phyloP scores from a whole-genome alignment of 2,888 invertebrate genomes.

The Sarcophaga carnaria region DNA sequence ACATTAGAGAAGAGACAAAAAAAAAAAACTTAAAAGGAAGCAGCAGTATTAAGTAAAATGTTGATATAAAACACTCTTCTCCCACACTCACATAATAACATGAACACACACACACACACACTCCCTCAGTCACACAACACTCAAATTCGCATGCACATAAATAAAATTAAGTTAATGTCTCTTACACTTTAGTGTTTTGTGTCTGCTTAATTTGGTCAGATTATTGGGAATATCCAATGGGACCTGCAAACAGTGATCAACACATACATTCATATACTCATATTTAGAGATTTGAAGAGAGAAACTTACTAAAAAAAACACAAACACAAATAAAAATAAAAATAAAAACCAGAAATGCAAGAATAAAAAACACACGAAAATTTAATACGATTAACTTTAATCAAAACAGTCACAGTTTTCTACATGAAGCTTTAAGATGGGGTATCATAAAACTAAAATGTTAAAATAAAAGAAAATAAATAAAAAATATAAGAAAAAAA shows the following conservation, averaged over 20 bases:
- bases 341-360: neutral
- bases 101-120: neutral
- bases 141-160: conserved; percentile 70
- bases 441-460: conserved; percentile 29
- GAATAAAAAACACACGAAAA: neutral
- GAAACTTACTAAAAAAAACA: no score
- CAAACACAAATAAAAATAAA: neutral
- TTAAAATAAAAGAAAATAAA: conserved; percentile 9
- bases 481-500: neutral
- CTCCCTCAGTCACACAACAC: conserved; percentile 16
- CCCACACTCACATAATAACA: conserved; percentile 4
- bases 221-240: conserved; percentile 79
- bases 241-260: conserved; percentile 63
- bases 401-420: conserved; percentile 7
- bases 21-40: conserved; percentile 8
- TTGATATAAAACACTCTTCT: conserved; percentile 26
- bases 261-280: neutral
- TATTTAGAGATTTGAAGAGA: neutral
- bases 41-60: conserved; percentile 26
- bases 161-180: conserved; percentile 79
- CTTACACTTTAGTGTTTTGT: conserved; percentile 80
- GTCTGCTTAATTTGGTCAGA: conserved; percentile 79
- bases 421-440: conserved; percentile 2
- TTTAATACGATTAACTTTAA: conserved; percentile 23
- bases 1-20: conserved; percentile 15